Conservation (phyloP, 2,797 vertebrate genomes). For the Sus cebifrons region DNA sequence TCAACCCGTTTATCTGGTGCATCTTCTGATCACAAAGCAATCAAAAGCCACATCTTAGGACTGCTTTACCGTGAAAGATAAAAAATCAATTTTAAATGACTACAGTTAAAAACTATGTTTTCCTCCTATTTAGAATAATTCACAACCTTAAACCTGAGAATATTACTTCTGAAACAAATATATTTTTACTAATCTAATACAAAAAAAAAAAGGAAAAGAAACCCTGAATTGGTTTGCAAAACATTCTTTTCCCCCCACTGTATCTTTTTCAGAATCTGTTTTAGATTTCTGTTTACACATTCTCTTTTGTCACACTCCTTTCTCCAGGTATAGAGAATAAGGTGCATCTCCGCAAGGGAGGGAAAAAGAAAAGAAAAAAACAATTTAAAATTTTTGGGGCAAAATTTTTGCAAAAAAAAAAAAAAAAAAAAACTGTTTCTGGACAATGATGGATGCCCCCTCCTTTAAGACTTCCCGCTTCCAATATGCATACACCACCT, state of each 20-base stretch:
- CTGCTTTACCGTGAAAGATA: constrained; percentile 79
- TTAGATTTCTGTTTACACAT: not conserved
- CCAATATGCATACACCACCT: not conserved
- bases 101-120: constrained; percentile 53
- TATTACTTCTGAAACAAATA: not conserved
- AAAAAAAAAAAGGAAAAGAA: constrained; percentile 49
- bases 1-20: constrained; percentile 63
- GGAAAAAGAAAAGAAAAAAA: not conserved
- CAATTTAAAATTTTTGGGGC: not conserved
- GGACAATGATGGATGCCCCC: not conserved
- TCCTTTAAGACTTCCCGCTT: not conserved
- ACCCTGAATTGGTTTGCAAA: constrained; percentile 17
- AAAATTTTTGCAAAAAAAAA: constrained; percentile 26
- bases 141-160: not conserved
- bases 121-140: constrained; percentile 64
- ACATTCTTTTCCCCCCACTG: not conserved
- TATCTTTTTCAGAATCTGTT: constrained; percentile 42
- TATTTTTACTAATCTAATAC: constrained; percentile 43
- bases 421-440: not conserved
- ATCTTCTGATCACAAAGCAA: constrained; percentile 80
- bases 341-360: not conserved
- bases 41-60: constrained; percentile 80
- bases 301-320: not conserved
- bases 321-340: not conserved
- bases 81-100: constrained; percentile 70